A percentile compares a stretch with the other conserved stretches of the same genome.
Evolutionary conservation across 2,113 vertebrate genomes (phyloP).

Genomic region (Cynoglossus semilaevis): DNA sequence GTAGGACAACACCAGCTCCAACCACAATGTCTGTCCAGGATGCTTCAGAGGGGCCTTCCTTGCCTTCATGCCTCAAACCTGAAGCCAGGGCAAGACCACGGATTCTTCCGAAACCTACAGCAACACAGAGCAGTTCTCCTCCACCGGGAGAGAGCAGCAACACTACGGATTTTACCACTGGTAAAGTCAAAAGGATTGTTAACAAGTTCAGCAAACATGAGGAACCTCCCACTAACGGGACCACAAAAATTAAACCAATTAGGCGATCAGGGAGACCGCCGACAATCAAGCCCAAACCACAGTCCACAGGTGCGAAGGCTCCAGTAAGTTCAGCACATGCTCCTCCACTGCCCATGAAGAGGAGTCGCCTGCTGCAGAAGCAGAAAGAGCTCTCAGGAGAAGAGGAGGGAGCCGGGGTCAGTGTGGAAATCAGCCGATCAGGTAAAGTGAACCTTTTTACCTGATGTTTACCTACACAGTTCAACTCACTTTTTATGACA

Average conservation of each 20-base stretch:
- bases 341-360: constrained; percentile 65
- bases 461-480: no score
- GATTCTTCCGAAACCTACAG: constrained; percentile 52
- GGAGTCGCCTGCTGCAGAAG: constrained; percentile 28
- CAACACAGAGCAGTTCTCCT: not conserved
- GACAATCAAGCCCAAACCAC: constrained; percentile 56
- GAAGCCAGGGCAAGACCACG: constrained; percentile 55
- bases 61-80: constrained; percentile 25
- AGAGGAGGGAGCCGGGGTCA: constrained; percentile 21
- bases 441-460: constrained; percentile 58
- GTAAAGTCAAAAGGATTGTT: constrained; percentile 74
- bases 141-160: constrained; percentile 7
- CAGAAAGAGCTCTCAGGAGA: not conserved
- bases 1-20: constrained; percentile 3
- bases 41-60: not conserved
- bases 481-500: not conserved
- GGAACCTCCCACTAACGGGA: constrained; percentile 9
- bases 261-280: constrained; percentile 45
- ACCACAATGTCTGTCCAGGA: constrained; percentile 67
- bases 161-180: constrained; percentile 7
- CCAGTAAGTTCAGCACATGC: constrained; percentile 11
- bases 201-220: constrained; percentile 61
- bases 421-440: constrained; percentile 56
- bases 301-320: not conserved
- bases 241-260: accelerated